Percentiles rank a stretch among this genome's conserved stretches.
phyloP scores from a whole-genome alignment of 2,797 vertebrate species.

The Peromyscus aztecus region DNA sequence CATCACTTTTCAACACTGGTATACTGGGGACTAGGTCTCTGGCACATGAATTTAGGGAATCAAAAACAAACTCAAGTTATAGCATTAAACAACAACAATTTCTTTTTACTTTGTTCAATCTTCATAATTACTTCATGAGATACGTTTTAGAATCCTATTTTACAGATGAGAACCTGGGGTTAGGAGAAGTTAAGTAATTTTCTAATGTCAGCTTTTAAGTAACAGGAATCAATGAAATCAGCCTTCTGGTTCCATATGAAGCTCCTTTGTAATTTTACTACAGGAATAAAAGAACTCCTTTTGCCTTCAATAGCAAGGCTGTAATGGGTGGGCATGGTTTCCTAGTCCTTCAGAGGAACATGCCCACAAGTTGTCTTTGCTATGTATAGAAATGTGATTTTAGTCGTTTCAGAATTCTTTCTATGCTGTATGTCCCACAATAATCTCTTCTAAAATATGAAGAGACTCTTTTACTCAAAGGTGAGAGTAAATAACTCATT shows the following conservation, averaged over 20 bases:
- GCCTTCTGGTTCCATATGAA: not conserved
- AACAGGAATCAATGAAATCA: not conserved
- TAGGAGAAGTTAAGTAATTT: not conserved
- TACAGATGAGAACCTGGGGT: not conserved
- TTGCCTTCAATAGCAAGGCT: not conserved
- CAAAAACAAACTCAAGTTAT: not conserved
- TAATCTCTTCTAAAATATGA: not conserved
- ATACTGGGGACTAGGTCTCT: not conserved
- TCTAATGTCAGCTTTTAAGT: not conserved
- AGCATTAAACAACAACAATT: not conserved
- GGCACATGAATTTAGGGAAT: not conserved
- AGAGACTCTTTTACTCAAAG: not conserved
- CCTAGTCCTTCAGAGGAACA: not conserved
- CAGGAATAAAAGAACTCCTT: not conserved
- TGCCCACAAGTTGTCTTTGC: not conserved
- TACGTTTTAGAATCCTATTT: constrained; percentile 24
- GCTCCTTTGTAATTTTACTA: not conserved
- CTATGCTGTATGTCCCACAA: not conserved
- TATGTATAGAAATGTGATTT: not conserved
- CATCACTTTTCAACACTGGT: not conserved
- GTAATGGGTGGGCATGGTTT: not conserved
- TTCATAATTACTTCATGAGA: not conserved
- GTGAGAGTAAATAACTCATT: constrained; percentile 25
- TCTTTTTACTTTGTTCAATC: constrained; percentile 2
- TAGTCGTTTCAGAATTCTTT: not conserved